These are phyloP conservation scores for Babyrousa celebensis DNA, from an alignment of 2,797 vertebrate species.

Conservation along the genomic window DNA sequence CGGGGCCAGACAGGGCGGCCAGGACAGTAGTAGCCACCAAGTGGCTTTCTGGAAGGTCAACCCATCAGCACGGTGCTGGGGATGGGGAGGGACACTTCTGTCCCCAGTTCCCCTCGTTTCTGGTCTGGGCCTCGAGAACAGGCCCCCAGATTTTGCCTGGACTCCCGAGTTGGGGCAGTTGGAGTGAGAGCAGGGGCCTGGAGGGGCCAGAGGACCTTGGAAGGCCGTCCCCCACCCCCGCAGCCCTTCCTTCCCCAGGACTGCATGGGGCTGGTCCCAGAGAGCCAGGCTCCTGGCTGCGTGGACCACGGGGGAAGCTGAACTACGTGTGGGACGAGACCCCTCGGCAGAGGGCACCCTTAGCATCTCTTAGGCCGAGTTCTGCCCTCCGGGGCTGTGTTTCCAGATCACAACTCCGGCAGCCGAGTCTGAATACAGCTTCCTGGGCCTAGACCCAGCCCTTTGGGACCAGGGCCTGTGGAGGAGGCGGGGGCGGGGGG, in stretches of 20 bases:
- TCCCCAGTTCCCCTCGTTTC: neutral
- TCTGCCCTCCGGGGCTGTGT: neutral
- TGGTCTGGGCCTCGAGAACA: neutral
- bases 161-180: neutral
- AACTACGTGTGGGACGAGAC: too few species aligned
- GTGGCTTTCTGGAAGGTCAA: conserved; percentile 48
- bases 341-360: accelerated
- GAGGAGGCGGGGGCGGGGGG: accelerated
- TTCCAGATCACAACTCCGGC: neutral
- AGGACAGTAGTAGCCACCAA: conserved; percentile 40
- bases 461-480: neutral
- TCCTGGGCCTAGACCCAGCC: neutral
- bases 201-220: neutral
- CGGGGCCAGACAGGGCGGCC: neutral
- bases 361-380: neutral
- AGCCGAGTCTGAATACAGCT: neutral
- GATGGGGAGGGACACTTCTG: neutral
- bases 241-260: neutral
- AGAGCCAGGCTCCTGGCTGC: neutral
- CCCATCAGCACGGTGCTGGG: neutral
- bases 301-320: too few species aligned
- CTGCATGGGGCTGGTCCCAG: neutral
- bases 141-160: neutral
- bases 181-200: neutral
- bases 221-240: neutral